A percentile compares a stretch with the other conserved stretches of the same genome.
Conservation (phyloP, 2,113 vertebrate species). For the Buteo buteo region DNA sequence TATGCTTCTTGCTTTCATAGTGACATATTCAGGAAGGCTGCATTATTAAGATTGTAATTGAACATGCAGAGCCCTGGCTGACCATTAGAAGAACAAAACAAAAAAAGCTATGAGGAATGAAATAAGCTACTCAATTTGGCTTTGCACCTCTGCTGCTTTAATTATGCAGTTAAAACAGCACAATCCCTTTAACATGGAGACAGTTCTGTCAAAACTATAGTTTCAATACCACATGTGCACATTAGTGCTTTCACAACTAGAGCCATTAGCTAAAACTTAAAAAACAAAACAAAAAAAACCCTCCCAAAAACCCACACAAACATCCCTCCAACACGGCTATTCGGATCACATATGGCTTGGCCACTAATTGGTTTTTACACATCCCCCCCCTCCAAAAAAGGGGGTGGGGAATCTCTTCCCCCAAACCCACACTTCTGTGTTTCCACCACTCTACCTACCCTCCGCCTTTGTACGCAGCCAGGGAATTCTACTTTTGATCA, state of each 20-base stretch:
- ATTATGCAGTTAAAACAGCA: background rate
- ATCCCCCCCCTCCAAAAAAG: background rate
- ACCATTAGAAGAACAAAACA: background rate
- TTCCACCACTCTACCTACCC: background rate
- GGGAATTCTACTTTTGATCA: background rate
- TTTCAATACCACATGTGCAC: background rate
- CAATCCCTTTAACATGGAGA: background rate
- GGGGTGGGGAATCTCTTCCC: background rate
- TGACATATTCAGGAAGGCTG: background rate
- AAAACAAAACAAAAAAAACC: no score
- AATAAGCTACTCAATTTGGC: background rate
- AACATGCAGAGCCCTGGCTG: background rate
- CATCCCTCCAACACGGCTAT: background rate
- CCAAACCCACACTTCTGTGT: background rate
- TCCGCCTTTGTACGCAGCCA: background rate
- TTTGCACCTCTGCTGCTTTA: background rate
- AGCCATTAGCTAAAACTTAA: background rate
- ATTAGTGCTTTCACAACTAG: background rate
- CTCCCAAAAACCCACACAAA: no score
- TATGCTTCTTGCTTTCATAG: background rate
- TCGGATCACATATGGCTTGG: background rate
- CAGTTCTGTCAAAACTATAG: background rate
- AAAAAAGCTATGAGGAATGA: background rate
- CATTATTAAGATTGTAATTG: background rate
- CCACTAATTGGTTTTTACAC: background rate